A percentile compares a stretch with the other conserved stretches of the same genome.
Conservation (phyloP, 2,113 vertebrate species). For the Toxotes chatareus region DNA sequence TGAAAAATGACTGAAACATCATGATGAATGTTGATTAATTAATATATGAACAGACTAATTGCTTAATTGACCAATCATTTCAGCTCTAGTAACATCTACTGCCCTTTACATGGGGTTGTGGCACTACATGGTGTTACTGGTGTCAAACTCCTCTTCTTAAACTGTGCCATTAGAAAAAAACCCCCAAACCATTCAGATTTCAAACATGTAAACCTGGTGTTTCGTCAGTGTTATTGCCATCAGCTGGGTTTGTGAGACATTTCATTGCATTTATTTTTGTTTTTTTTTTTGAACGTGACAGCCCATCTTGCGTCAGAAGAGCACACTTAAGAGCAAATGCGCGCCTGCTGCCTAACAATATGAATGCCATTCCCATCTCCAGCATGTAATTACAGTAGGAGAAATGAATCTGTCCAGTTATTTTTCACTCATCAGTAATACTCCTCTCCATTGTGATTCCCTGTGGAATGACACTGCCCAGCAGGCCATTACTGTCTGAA, state of each 20-base stretch:
- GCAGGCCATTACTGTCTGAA: constrained; percentile 74
- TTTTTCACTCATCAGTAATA: constrained; percentile 79
- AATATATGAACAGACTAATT: no score
- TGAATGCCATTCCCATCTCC: constrained; percentile 65
- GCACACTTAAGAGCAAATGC: constrained; percentile 72
- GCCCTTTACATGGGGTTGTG: background rate
- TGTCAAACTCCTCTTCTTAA: background rate
- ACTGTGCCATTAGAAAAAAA: background rate
- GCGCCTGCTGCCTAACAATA: constrained; percentile 55
- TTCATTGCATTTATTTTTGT: constrained; percentile 28
- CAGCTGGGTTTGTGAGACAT: constrained; percentile 26
- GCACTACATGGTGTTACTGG: background rate
- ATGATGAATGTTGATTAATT: no score
- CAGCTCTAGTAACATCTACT: background rate
- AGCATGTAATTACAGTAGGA: constrained; percentile 79
- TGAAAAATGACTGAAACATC: no score
- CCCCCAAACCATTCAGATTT: background rate
- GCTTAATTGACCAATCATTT: background rate
- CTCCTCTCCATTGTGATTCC: constrained; percentile 75
- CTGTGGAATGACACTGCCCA: constrained; percentile 73
- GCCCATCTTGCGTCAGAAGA: constrained; percentile 43
- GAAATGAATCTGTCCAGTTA: constrained; percentile 79
- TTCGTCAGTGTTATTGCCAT: background rate
- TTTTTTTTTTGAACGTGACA: background rate
- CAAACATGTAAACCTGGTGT: background rate